Evolutionary conservation across 2,797 vertebrate genomes (phyloP), one percentile per base, ranked within the genome.

Genomic region (Acanthopagrus latus): DNA sequence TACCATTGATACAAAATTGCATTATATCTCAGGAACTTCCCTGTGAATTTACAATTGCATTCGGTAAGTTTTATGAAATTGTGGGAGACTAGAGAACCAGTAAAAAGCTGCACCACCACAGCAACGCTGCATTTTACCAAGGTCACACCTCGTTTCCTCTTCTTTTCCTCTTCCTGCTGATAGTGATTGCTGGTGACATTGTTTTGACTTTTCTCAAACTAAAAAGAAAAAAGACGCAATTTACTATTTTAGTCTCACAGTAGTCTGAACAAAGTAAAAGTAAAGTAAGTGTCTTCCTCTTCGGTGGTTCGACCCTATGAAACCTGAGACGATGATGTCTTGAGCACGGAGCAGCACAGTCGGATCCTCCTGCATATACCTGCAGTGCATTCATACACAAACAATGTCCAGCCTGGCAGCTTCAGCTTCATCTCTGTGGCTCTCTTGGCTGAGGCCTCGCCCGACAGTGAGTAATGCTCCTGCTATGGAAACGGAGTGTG

Each of bases 321-420:
- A 83, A 67, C 21, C 54, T 54, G 56, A 80, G 59, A 71, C 64
- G 54, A 54, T 64, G 56, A 54, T 59, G 50, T 83, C 54, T 73
- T 16, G 5, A 52, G 33, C 66, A 8, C 3, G 11, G 25, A 67
- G 71, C 27, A 17, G 74, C 7, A 25, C 64, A 76, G 85, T 66
- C 70, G 69, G 55, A 78, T 72, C 68, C 18, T 78, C 77, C 84
- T 86, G 76, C 74, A 74, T 74, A 3, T 69, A 74, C 65, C 72
- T 64, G 55, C 71, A 38, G 25, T 43, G 78, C 78, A 55, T 80
- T 76, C 57, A 78, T 1, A 68, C 62, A 78, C 78, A 82, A 82
- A 83, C 64, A 54, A 20, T 18, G 78, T 66, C 68, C 73, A 18
- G 21, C 60, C 54, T 57, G 59, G 70, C 64, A 73, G 68, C 62